Percentiles rank a stretch among this genome's conserved stretches.
Evolutionary conservation across 2,113 vertebrate genomes (phyloP).

Genomic region (Reinhardtius hippoglossoides): DNA sequence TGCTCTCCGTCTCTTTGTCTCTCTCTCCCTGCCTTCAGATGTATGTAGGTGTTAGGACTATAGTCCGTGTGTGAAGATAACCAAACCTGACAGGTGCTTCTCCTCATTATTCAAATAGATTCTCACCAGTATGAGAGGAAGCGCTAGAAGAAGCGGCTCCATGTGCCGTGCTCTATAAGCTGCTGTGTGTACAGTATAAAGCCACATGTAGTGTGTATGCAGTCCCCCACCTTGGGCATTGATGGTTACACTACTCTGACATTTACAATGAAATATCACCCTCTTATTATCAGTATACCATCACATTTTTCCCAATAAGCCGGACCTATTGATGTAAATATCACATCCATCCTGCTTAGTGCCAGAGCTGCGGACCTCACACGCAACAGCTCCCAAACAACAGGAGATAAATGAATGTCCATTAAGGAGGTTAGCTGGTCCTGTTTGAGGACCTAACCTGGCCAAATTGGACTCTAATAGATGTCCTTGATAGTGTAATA

Average conservation of each 20-base stretch:
- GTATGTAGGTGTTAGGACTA: conserved; percentile 67
- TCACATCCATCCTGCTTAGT: conserved; percentile 77
- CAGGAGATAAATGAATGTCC: conserved; percentile 73
- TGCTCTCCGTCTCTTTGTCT: conserved; percentile 20
- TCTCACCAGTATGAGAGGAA: conserved; percentile 45
- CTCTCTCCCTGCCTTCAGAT: conserved; percentile 40
- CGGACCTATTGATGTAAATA: conserved; percentile 76
- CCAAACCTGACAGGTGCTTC: conserved; percentile 73
- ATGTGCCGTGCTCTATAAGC: conserved; percentile 33
- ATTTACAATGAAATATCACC: conserved; percentile 78
- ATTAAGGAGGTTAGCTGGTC: conserved; percentile 69
- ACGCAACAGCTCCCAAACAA: conserved; percentile 66
- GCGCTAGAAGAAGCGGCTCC: conserved; percentile 25
- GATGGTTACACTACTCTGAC: conserved; percentile 71
- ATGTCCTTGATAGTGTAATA: conserved; percentile 80
- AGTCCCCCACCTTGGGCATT: conserved; percentile 32
- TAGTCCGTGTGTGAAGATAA: conserved; percentile 70
- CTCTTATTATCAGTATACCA: conserved; percentile 67
- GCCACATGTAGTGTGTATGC: conserved; percentile 18
- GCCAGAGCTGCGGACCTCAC: conserved; percentile 51
- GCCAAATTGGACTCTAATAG: conserved; percentile 79
- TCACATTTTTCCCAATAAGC: conserved; percentile 70
- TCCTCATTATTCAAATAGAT: conserved; percentile 78
- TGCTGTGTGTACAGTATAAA: conserved; percentile 22
- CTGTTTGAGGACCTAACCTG: conserved; percentile 69